These are phyloP conservation scores for Orthosia cruda DNA, from an alignment of 2,888 invertebrate species.

Conservation along the genomic window DNA sequence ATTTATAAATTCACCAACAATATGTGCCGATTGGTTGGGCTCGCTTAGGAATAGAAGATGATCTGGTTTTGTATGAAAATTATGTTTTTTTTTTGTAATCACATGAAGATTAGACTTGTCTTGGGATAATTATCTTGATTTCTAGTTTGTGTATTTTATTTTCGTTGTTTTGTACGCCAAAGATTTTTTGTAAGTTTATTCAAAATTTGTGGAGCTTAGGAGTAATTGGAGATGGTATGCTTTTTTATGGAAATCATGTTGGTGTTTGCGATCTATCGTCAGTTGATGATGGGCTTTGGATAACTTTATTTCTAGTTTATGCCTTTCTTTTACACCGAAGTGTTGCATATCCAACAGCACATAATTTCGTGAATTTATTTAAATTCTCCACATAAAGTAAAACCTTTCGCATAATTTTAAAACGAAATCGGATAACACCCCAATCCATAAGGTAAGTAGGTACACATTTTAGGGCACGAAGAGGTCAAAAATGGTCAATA, in stretches of 20 bases:
- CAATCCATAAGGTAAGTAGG: slow-evolving; percentile 26
- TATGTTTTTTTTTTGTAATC: not conserved
- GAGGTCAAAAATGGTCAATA: slow-evolving; percentile 66
- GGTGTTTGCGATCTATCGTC: too few species aligned
- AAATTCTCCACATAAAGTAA: slow-evolving; percentile 23
- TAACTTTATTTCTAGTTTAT: not conserved
- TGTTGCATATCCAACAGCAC: not conserved
- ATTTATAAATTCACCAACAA: not conserved
- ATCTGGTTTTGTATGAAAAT: not conserved
- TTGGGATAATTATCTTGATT: not conserved
- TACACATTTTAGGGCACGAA: slow-evolving; percentile 32
- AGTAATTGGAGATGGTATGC: too few species aligned
- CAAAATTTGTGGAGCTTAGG: too few species aligned
- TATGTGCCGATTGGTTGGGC: slow-evolving; percentile 56
- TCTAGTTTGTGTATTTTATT: too few species aligned
- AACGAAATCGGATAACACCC: slow-evolving; percentile 41
- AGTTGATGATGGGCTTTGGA: not conserved
- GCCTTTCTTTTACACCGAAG: not conserved
- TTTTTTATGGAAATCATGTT: too few species aligned
- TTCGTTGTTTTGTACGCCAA: too few species aligned
- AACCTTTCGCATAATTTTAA: slow-evolving; percentile 42
- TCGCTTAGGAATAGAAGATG: not conserved
- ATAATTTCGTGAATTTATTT: slow-evolving; percentile 17
- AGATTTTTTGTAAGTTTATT: too few species aligned
- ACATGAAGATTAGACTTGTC: not conserved